These are phyloP conservation scores for Augiades crinisus DNA, from an alignment of 2,888 invertebrate genomes.

Conservation along the genomic window DNA sequence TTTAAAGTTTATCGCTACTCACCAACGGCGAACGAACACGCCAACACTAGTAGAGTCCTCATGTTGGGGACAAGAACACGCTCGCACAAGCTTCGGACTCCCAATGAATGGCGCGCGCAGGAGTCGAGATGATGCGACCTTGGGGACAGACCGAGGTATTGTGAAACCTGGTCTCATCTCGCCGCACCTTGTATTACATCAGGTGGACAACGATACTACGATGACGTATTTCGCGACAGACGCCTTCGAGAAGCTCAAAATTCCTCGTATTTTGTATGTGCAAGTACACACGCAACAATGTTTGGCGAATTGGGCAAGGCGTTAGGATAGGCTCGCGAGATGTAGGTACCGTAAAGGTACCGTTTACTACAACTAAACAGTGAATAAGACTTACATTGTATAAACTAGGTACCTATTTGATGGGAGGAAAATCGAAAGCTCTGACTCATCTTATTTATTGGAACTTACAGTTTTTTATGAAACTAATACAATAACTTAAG, in stretches of 20 bases:
- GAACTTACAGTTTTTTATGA: no score
- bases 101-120: conserved; percentile 50
- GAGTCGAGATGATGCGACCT: conserved; percentile 52
- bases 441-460: no score
- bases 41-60: conserved; percentile 58
- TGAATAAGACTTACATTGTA: no score
- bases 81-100: conserved; percentile 53
- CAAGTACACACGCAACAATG: no score
- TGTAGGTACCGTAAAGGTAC: no score
- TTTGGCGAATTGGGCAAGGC: not conserved
- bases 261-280: not conserved
- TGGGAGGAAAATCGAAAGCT: no score
- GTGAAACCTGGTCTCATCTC: conserved; percentile 57
- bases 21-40: conserved; percentile 65
- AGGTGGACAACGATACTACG: conserved; percentile 23
- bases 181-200: conserved; percentile 51
- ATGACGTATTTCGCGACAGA: conserved; percentile 21
- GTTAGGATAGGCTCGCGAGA: not conserved
- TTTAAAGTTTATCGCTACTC: conserved; percentile 42
- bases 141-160: conserved; percentile 57
- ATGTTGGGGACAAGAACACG: conserved; percentile 50
- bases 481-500: no score
- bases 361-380: no score
- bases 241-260: not conserved
- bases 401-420: no score